Base-by-base conservation (phyloP, 2,888 invertebrate species). In the Epinotia ramella region DNA sequence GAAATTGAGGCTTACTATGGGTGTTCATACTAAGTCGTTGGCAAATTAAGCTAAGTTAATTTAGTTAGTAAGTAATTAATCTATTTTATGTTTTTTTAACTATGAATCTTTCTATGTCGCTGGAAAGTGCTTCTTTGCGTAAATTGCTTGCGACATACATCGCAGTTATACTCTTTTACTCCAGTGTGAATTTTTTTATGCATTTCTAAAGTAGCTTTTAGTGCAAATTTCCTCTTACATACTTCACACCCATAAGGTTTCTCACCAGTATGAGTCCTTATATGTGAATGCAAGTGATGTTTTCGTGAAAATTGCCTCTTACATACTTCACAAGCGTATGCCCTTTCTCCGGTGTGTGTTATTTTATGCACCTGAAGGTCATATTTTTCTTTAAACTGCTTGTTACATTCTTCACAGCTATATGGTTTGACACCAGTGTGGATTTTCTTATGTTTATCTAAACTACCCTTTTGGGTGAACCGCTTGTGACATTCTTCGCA, bases 401-500 rank as follows among this genome's bases (percentile, higher is more conserved):
- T 62, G 13, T 62, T 13, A 33, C 62, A 62, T n/a, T 33, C 33
- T 33, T 62, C 62, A n/a, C 62, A 62, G 62, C 3, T 9, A n/a
- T 24, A 62, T 6, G 62, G 62, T 9, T 62, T 62, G 9, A 33
- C 28, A 2, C 62, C 62, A 3, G 28, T 62, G 62, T 62, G 62
- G 7, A 62, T 33, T 28, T 33, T 62, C n/a, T 33, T 62, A n/a
- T 62, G 62, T 28, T 13, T 62, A 33, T 33, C 16, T 16, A 62
- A 33, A 33, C 33, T 62, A n/a, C 33, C 33, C 11, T 62, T 62
- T n/a, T 33, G 62, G n/a, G 33, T 33, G 16, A 62, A 62, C 16
- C 33, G 62, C n/a, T 62, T 62, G n/a, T 62, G n/a, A 33, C 62
- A 62, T 13, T 33, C 16, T 62, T 62, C 62, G 3, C 62, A 62